Evolutionary conservation across 2,888 invertebrate species (phyloP), one percentile per base, ranked within the genome.

Genomic region (Mythimna pallens): DNA sequence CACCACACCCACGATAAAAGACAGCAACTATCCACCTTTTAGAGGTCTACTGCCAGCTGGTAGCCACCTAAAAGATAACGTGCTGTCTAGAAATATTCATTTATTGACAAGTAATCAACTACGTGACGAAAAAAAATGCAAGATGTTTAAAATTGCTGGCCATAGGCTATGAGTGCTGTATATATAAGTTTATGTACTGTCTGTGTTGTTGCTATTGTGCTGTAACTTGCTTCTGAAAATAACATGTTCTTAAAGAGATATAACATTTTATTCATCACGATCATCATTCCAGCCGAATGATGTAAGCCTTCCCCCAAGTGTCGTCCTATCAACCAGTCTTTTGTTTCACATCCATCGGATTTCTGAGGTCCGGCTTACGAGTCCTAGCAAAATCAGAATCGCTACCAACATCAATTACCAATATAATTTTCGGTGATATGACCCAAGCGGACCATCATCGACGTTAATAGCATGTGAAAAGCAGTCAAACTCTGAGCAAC

Each of bases 71-170:
- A 89, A 73, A 84, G 81, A 81, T 82, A 84, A 76, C 65, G 88
- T 58, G 69, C 81, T 66, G 83, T 65, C 82, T n/a, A 82, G 87
- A 86, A 93, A 91, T 70, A 76, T 92, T 54, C 88, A 89, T 69
- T 86, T 87, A 70, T 79, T 91, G 43, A 77, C 89, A 10, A 86
- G 89, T 36, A 89, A 88, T 74, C 90, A 91, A 74, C 74, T 90
- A 59, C 85, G 88, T 68, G 90, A 93, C 25, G 93, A 94, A 75
- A 94, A 92, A 90, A 93, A 93, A 81, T 77, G 83, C 74, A 95
- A 94, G 90, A 95, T 94, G 93, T 94, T 93, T 72, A 94, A 93
- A 90, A 87, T 95, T 43, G 94, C 95, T 69, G 92, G 95, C 52
- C 95, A 95, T 81, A 92, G 90, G 81, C 81, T 94, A 54, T 91